Evolutionary conservation across 2,888 invertebrate species (phyloP).

Genomic region (Aspidiotus destructor): DNA sequence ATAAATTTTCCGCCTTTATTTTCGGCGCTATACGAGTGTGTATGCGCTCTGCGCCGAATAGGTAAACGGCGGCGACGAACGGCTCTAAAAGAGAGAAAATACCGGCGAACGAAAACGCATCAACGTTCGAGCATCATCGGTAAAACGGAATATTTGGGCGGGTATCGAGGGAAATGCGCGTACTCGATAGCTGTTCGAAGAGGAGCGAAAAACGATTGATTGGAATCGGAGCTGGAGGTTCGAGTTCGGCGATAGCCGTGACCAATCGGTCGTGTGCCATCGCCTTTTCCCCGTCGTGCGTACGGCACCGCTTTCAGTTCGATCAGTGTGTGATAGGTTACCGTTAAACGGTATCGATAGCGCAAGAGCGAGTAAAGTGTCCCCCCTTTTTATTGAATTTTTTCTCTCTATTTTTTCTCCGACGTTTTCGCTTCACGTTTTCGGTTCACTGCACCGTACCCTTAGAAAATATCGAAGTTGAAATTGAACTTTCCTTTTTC

Average conservation of each 20-base stretch:
- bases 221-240: conserved; percentile 24
- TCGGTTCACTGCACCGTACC: background rate
- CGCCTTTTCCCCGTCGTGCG: conserved; percentile 11
- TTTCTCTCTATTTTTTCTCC: conserved; percentile 5
- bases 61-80: too few relatives aligned
- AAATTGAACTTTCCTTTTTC: too few relatives aligned
- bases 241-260: conserved; percentile 30
- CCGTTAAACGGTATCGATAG: conserved; percentile 30
- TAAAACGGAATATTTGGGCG: background rate
- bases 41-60: too few relatives aligned
- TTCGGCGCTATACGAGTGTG: too few relatives aligned
- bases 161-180: background rate
- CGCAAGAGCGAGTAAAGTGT: conserved; percentile 18
- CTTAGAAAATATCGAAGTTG: too few relatives aligned
- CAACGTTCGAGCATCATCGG: too few relatives aligned
- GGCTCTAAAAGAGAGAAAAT: too few relatives aligned
- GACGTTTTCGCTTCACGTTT: background rate
- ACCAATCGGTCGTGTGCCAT: conserved; percentile 31
- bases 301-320: conserved; percentile 14
- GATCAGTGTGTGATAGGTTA: conserved; percentile 27
- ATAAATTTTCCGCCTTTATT: too few relatives aligned
- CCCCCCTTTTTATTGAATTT: conserved; percentile 21
- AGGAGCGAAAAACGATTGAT: conserved; percentile 27
- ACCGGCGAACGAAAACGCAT: too few relatives aligned
- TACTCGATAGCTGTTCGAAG: conserved; percentile 2